A percentile compares a stretch with the other conserved stretches of the same genome.
phyloP scores from a whole-genome alignment of 2,113 vertebrate genomes.

The Apaloderma vittatum region DNA sequence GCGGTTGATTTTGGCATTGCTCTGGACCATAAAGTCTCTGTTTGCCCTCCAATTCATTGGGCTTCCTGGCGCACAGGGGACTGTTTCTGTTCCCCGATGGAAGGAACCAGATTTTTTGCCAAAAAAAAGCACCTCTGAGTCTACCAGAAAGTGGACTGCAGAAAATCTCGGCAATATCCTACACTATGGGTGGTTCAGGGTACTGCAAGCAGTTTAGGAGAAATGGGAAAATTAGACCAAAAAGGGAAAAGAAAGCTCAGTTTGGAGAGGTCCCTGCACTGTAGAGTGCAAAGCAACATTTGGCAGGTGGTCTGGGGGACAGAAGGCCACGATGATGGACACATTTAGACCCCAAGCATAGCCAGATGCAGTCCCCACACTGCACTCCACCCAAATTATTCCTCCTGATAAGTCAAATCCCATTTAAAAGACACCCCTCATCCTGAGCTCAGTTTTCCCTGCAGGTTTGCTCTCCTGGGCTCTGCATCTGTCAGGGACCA shows the following conservation, averaged over 20 bases:
- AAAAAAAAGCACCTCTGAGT: background rate
- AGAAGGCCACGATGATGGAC: accelerated
- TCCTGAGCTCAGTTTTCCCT: background rate
- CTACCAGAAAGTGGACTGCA: accelerated
- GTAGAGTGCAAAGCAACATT: background rate
- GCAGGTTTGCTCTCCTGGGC: accelerated
- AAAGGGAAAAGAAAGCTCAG: background rate
- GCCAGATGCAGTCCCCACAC: background rate
- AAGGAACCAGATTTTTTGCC: background rate
- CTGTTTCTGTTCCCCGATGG: background rate
- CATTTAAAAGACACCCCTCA: background rate
- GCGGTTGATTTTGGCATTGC: background rate
- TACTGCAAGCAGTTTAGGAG: background rate
- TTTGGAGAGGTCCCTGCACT: background rate
- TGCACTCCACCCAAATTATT: background rate
- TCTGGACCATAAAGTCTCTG: background rate
- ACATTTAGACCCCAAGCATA: background rate
- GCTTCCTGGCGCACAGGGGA: background rate
- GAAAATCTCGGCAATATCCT: background rate
- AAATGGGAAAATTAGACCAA: background rate
- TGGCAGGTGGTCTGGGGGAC: background rate
- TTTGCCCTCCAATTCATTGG: accelerated
- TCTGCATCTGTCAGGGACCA: background rate
- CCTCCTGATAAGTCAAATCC: background rate
- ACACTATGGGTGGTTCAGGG: accelerated